Evolutionary conservation across 2,113 vertebrate species (phyloP).

Genomic region (Aegotheles bennettii): DNA sequence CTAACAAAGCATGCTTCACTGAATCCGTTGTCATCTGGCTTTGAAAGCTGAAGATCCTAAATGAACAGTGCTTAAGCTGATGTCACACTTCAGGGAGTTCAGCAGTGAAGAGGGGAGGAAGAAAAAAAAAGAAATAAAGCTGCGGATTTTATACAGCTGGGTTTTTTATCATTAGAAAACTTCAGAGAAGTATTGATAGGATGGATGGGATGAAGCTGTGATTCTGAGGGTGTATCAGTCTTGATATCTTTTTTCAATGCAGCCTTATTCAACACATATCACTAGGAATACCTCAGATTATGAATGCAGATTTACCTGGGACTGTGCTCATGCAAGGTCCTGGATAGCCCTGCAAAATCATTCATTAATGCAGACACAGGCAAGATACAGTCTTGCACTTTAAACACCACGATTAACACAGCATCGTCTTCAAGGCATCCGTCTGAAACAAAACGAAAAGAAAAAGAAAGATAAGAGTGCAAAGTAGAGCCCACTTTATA

Average conservation of each 20-base stretch:
- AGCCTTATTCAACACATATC: not conserved
- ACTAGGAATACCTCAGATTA: not conserved
- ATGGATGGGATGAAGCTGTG: not conserved
- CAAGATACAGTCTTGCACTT: not conserved
- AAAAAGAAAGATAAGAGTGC: not conserved
- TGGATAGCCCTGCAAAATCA: not conserved
- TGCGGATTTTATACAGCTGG: not conserved
- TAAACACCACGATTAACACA: not conserved
- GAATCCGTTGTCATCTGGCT: not conserved
- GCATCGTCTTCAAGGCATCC: not conserved
- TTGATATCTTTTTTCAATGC: not conserved
- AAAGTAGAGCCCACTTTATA: not conserved
- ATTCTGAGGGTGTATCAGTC: not conserved
- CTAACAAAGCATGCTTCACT: not conserved
- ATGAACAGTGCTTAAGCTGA: not conserved
- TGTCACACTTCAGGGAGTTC: not conserved
- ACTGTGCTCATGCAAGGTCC: not conserved
- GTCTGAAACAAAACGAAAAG: not conserved
- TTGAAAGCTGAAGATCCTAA: not conserved
- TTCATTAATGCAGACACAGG: not conserved
- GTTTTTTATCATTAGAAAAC: not conserved
- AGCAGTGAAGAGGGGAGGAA: accelerated
- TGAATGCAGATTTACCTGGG: not conserved
- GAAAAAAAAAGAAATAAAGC: not conserved
- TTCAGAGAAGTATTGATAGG: not conserved